Percentiles rank a stretch among this genome's conserved stretches.
phyloP scores from a whole-genome alignment of 2,113 vertebrate species.

The Oenanthe melanoleuca region DNA sequence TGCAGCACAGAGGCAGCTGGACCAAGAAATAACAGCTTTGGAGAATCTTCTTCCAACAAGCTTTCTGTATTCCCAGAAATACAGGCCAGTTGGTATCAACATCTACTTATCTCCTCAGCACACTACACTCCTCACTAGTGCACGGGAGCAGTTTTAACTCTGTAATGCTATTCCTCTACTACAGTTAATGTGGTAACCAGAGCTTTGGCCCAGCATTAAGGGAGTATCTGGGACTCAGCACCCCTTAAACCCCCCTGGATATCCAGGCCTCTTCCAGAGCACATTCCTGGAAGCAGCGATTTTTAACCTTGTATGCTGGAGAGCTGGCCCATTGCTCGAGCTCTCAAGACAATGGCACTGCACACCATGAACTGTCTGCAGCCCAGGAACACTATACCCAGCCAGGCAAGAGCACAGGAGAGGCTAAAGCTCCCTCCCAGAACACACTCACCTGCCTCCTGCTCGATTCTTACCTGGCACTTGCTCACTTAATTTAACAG shows the following conservation, averaged over 20 bases:
- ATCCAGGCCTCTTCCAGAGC: background rate
- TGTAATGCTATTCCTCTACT: background rate
- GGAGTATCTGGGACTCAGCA: background rate
- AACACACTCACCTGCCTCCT: background rate
- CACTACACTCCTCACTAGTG: background rate
- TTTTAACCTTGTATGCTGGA: background rate
- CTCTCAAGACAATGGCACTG: background rate
- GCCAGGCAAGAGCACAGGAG: background rate
- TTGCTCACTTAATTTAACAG: background rate
- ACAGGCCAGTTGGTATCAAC: background rate
- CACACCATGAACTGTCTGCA: background rate
- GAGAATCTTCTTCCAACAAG: background rate
- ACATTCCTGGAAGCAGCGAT: background rate
- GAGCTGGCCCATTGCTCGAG: background rate
- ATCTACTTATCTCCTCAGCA: background rate
- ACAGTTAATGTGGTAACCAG: background rate
- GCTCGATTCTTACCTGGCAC: background rate
- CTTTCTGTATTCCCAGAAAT: background rate
- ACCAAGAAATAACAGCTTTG: background rate
- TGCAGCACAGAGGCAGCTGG: background rate
- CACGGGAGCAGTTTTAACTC: background rate
- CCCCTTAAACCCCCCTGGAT: fast-evolving
- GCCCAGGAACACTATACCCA: background rate
- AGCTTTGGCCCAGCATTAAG: background rate
- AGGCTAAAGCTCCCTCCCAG: background rate